Base-by-base conservation (phyloP, 2,888 invertebrate species). In the Dascillus cervinus region DNA sequence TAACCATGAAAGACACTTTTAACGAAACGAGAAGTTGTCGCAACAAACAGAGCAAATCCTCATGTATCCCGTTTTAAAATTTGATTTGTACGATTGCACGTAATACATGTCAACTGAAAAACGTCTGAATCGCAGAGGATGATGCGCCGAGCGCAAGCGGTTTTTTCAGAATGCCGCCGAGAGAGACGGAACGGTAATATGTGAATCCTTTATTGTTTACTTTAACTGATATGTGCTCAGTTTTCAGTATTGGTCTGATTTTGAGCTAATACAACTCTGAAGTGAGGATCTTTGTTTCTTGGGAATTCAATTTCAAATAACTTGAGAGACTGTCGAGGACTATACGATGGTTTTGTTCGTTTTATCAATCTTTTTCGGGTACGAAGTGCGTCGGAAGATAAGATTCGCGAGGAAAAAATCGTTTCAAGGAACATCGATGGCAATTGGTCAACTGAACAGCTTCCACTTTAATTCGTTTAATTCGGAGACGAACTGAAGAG, bases 251-350 rank as follows among this genome's bases (percentile, higher is more conserved):
- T 30, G 28, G 26, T 30, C 38, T 25, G 38, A 34, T 38, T 38
- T 38, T 38, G 38, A 31, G 34, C 34, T 38, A 34, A 38, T 34
- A 32, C 32, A 32, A 25, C 34, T 25, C 24, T 26, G 34, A 34
- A 39, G 33, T 36, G 32, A 32, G 36, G 39, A 39, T 36, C 39
- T 40, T 40, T 40, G 39, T 40, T 40, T 40, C 39, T 29, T n/a
- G 30, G 30, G 39, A 39, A 40, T 40, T 40, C 39, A 35, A 40
- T 40, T 36, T 36, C 36, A 34, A 32, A 39, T 36, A 39, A 36
- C 33, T 26, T n/a, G n/a, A 26, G 38, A 34, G 34, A 31, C 32
- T 29, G 22, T 24, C 14, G 38, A 24, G 31, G 27, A 34, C n/a
- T n/a, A n/a, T n/a, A n/a, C n/a, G n/a, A n/a, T n/a, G n/a, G n/a